Evolutionary conservation across 2,797 vertebrate species (phyloP), one percentile per base, ranked within the genome.

Genomic region (Nyctalus aviator): DNA sequence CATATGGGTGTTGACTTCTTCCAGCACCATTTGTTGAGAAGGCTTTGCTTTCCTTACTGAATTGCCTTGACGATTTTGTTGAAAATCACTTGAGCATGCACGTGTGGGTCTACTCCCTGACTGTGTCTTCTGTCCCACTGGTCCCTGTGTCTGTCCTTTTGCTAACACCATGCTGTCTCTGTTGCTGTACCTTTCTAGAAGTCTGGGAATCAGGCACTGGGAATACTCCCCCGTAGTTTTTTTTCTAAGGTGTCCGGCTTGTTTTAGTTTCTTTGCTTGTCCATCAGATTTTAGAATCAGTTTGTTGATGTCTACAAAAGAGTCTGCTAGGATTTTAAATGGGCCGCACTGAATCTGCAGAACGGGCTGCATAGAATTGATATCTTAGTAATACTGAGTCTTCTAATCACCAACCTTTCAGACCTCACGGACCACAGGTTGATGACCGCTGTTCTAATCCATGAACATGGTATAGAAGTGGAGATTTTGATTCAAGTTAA

Each of bases 401-500:
- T 94, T 78, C 72, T 30, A 27, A 30, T 57, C 5, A 25, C 57
- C 57, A 62, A 14, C 57, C 57, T 27, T 13, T 30, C 25, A 2
- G 57, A 62, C 57, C 57, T 62, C 57, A 62, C 2, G 12, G 57
- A 13, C 57, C 25, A 62, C 57, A 2, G 25, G 12, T 62, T 62
- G 57, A 25, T 5, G 25, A 62, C 57, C 25, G 25, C 57, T 62
- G 57, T 95, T 71, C 68, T 25, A 41, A 37, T 57, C 62, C 46
- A 9, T 77, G 50, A 92, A 86, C 20, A 8, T 62, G 46, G 32
- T 55, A 23, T 1, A 82, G 92, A 81, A 87, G 69, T 68, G 68
- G 59, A 88, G 11, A 41, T 59, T 93, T 68, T 93, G 66, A 89
- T 68, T 84, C 32, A 44, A 48, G 44, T 82, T 92, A 62, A 83